Conservation (phyloP, 2,113 vertebrate genomes). For the Naja naja region DNA sequence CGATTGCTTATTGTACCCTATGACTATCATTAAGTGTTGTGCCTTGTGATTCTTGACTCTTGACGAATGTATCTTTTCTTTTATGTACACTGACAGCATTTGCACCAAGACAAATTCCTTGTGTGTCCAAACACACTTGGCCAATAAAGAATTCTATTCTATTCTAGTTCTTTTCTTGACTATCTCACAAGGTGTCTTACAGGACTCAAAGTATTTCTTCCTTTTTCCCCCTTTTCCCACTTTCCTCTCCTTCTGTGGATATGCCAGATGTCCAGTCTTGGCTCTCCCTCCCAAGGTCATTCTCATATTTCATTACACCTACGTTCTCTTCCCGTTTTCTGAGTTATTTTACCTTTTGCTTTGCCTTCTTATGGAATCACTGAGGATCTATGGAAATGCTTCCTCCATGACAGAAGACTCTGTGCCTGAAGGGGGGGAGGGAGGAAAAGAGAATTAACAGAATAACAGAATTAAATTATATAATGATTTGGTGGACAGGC, state of each 20-base stretch:
- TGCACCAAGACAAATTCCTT: too few relatives aligned
- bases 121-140: too few relatives aligned
- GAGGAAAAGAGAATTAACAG: neutral
- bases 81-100: too few relatives aligned
- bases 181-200: neutral
- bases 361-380: slow-evolving; percentile 35
- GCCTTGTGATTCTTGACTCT: too few relatives aligned
- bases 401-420: slow-evolving; percentile 48
- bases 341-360: slow-evolving; percentile 48
- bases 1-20: too few relatives aligned
- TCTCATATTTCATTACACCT: neutral
- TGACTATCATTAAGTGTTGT: too few relatives aligned
- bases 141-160: too few relatives aligned
- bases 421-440: slow-evolving; percentile 12
- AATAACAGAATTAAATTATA: neutral
- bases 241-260: neutral
- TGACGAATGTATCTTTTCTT: too few relatives aligned
- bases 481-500: neutral
- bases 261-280: neutral
- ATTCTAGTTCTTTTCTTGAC: neutral
- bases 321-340: neutral
- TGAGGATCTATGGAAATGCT: slow-evolving; percentile 28
- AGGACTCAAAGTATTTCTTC: neutral
- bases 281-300: neutral
- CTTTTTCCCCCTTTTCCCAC: neutral